Evolutionary conservation across 2,888 invertebrate genomes (phyloP).

Genomic region (Axea sp.): DNA sequence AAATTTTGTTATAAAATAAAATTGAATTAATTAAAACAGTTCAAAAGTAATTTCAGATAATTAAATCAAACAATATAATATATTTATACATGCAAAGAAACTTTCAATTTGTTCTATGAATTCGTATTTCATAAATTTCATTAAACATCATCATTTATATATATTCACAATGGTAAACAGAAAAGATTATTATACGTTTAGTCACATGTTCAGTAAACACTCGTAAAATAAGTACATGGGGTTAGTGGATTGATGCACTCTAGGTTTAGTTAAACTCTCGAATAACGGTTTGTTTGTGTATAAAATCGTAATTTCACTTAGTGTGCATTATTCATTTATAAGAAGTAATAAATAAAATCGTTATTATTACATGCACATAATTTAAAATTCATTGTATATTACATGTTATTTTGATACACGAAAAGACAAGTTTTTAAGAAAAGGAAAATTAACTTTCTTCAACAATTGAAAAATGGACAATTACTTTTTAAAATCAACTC

Average conservation of each 20-base stretch:
- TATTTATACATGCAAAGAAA: slow-evolving; percentile 31
- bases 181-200: slow-evolving; percentile 30
- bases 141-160: slow-evolving; percentile 43
- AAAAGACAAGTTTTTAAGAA: no score
- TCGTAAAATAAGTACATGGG: slow-evolving; percentile 26
- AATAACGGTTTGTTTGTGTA: slow-evolving; percentile 33
- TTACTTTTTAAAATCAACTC: no score
- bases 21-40: slow-evolving; percentile 30
- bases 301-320: no score
- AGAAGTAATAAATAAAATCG: no score
- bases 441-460: no score
- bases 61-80: slow-evolving; percentile 32
- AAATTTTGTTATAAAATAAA: slow-evolving; percentile 2
- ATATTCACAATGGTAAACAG: slow-evolving; percentile 33
- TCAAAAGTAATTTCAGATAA: slow-evolving; percentile 30
- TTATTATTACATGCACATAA: no score
- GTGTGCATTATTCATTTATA: no score
- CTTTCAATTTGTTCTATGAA: slow-evolving; percentile 21
- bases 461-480: no score
- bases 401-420: no score
- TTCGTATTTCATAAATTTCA: slow-evolving; percentile 27
- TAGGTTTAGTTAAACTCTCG: slow-evolving; percentile 23
- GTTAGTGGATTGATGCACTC: slow-evolving; percentile 39
- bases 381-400: no score
- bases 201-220: slow-evolving; percentile 44